Base-by-base conservation (phyloP, 2,797 vertebrate species). In the Pseudomugil tenellus region DNA sequence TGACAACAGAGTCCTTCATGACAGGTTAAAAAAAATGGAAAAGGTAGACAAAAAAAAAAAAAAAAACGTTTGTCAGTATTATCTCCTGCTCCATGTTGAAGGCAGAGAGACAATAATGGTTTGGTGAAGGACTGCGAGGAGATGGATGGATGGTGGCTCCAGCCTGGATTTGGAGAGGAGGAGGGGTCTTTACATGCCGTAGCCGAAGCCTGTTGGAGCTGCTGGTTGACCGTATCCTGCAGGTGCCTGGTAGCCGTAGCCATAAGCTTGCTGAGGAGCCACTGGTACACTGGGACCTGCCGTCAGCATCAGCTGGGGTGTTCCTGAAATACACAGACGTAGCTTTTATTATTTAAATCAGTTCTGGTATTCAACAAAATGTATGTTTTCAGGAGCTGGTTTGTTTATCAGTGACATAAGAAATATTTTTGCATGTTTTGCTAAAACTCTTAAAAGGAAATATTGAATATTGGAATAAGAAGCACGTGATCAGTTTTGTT, bases 231-330 rank as follows among this genome's bases (percentile, higher is more conserved):
- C 90, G 4, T 96, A 99, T 63, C 89, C 91, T 0, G 96, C 94
- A 31, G 96, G 95, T 11, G 97, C 96, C 25, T 96, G 94, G 90
- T 99, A 99, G 85, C 97, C 96, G 28, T 99, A 99, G 88, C 96
- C 96, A 29, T 97, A 99, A 61, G 96, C 87, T 87, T 96, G 97
- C 89, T 96, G 97, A 0, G 97, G 96, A 72, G 97, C 91, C 84
- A 99, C 97, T 1, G 96, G 92, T 9, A 99, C 96, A 39, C 95
- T 99, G 90, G 97, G 97, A 82, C 98, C 98, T 1, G 98, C 97
- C 59, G 98, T 99, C 89, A 99, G 91, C 98, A 99, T 99, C 64
- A 99, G 92, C 91, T 99, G 98, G 17, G 97, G 97, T 81, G 97
- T 96, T 92, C 97, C 98, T 99, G 89, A 21, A 83, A 51, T 4